phyloP scores from a whole-genome alignment of 2,888 invertebrate species.

The Megamerina dolium region DNA sequence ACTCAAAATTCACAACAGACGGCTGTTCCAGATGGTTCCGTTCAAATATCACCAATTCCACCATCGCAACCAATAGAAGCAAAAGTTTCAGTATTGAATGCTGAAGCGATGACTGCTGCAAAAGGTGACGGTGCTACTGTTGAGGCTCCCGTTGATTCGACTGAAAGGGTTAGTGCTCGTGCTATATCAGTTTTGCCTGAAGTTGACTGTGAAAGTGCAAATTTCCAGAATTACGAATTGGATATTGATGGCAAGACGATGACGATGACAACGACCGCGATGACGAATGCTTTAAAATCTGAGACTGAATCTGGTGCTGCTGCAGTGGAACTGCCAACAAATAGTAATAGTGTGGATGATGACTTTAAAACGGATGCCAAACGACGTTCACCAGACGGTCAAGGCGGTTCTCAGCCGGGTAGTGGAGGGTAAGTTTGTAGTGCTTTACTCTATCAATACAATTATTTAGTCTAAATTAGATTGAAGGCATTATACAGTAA shows the following conservation, averaged over 20 bases:
- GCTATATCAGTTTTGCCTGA: slow-evolving; percentile 56
- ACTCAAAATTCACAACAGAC: slow-evolving; percentile 3
- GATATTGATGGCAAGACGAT: slow-evolving; percentile 14
- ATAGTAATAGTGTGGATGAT: slow-evolving; percentile 18
- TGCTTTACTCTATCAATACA: no score
- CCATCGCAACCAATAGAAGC: slow-evolving; percentile 46
- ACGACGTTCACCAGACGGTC: slow-evolving; percentile 39
- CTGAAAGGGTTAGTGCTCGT: slow-evolving; percentile 47
- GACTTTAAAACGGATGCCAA: slow-evolving; percentile 35
- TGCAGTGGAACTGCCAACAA: slow-evolving; percentile 1
- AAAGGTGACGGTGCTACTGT: slow-evolving; percentile 6
- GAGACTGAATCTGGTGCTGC: slow-evolving; percentile 3
- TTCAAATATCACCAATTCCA: slow-evolving; percentile 37
- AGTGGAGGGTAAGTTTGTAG: slow-evolving; percentile 27
- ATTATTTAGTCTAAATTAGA: no score
- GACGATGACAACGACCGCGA: slow-evolving; percentile 6
- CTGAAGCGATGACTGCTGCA: slow-evolving; percentile 3
- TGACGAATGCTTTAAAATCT: slow-evolving; percentile 11
- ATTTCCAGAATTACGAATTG: slow-evolving; percentile 42
- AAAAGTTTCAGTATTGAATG: slow-evolving; percentile 42
- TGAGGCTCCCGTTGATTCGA: slow-evolving; percentile 14
- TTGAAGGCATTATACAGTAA: no score
- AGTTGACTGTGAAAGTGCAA: slow-evolving; percentile 58
- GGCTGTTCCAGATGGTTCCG: slow-evolving; percentile 9
- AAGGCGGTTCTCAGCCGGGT: slow-evolving; percentile 38